These are phyloP conservation scores for Rhamnusium bicolor DNA, from an alignment of 2,888 invertebrate species.

Conservation along the genomic window DNA sequence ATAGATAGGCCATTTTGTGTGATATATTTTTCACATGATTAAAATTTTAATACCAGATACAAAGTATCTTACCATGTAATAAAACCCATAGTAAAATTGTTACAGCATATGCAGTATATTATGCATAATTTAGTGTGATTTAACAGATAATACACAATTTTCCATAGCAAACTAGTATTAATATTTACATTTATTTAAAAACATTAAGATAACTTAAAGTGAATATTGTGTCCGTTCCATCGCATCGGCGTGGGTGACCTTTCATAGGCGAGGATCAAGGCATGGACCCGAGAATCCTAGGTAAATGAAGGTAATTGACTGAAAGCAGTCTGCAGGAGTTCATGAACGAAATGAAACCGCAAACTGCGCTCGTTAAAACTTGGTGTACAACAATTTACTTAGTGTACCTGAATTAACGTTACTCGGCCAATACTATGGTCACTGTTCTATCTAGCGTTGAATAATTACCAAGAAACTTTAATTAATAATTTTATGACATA, in stretches of 20 bases:
- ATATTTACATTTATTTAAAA: background rate
- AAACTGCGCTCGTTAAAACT: background rate
- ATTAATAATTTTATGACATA: too few species aligned
- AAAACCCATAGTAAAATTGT: background rate
- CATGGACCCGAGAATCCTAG: background rate
- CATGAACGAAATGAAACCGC: background rate
- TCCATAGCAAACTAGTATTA: background rate
- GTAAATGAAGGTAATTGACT: background rate
- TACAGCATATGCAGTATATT: background rate
- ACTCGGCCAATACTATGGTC: too few species aligned
- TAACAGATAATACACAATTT: background rate
- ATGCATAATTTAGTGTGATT: background rate
- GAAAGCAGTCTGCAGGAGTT: background rate
- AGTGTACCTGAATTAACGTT: too few species aligned
- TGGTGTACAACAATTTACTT: too few species aligned
- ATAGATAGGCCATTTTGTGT: background rate
- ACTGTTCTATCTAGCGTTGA: too few species aligned
- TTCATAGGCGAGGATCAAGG: background rate
- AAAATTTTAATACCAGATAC: background rate
- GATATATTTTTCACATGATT: background rate
- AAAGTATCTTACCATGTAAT: background rate
- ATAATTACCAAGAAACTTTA: too few species aligned
- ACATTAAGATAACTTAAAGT: background rate
- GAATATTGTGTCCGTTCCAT: background rate
- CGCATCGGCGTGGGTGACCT: constrained; percentile 1